These are phyloP conservation scores for Eutolmus rufibarbis DNA, from an alignment of 2,888 invertebrate genomes.

Conservation along the genomic window DNA sequence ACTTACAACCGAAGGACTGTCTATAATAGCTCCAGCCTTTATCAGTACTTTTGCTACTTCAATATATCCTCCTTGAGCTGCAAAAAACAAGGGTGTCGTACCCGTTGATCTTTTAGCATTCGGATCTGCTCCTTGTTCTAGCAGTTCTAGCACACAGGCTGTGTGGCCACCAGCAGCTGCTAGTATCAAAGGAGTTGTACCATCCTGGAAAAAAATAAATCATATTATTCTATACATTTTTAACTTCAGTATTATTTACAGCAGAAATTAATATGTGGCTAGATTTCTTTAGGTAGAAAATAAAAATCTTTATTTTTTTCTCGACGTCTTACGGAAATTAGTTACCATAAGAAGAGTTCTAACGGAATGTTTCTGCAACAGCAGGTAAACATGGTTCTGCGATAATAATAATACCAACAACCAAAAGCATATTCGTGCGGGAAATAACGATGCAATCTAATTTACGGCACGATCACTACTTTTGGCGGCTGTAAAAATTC, in stretches of 20 bases:
- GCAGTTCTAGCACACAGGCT: slow-evolving; percentile 83
- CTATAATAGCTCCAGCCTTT: slow-evolving; percentile 79
- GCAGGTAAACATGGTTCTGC: background rate
- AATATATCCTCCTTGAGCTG: slow-evolving; percentile 89
- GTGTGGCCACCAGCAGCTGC: slow-evolving; percentile 90
- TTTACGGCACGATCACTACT: background rate
- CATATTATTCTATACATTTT: background rate
- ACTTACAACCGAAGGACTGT: slow-evolving; percentile 78
- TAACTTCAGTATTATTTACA: background rate
- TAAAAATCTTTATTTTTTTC: background rate
- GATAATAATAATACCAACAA: background rate
- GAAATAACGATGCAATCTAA: background rate
- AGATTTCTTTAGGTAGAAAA: background rate
- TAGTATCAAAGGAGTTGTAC: slow-evolving; percentile 90
- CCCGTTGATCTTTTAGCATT: slow-evolving; percentile 87
- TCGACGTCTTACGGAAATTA: background rate
- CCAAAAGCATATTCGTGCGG: background rate
- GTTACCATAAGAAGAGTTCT: background rate
- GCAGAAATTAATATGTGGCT: background rate
- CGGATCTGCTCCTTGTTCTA: slow-evolving; percentile 92
- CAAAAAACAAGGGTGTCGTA: slow-evolving; percentile 91
- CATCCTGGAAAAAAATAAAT: slow-evolving; percentile 73
- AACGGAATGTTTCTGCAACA: background rate
- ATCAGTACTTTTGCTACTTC: slow-evolving; percentile 82
- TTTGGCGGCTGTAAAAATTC: background rate